Base-by-base conservation (phyloP, 2,888 invertebrate species). In the Drosophila anceps region DNA sequence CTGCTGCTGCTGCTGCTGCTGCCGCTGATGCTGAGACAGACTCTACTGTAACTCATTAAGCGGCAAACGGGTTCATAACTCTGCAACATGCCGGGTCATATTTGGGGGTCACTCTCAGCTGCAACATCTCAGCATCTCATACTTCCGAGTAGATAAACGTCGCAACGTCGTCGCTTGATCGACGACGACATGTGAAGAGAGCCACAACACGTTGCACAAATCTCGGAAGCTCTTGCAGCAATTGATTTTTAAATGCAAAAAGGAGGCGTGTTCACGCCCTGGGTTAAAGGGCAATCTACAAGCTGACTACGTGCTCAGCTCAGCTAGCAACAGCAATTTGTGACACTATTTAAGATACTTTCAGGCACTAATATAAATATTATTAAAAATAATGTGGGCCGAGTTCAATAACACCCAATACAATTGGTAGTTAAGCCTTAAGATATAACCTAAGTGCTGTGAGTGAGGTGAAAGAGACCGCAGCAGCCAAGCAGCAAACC, bases 61-160 rank as follows among this genome's bases (percentile, higher is more conserved):
- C 73, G 50, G 63, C 87, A 53, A 78, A 88, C 87, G 84, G 89
- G 87, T 90, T 87, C 90, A 87, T 87, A 90, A 87, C 78, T 86
- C 73, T 70, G 67, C 61, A 48, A 71, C 64, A 76, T 61, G 54
- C 50, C 55, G 62, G 77, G 75, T 75, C 76, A 75, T 29, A 20
- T n/a, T 20, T 29, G 71, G 59, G 64, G 74, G 84, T 67, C 67
- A 67, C 15, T 57, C 10, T 7, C 48, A 31, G 29, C 48, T 27
- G n/a, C 69, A 65, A 35, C 57, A 53, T 35, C 54, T 54, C 27
- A 39, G 43, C 70, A 55, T 54, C 54, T 29, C 37, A 33, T n/a
- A 44, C 84, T 84, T 81, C 87, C 83, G 84, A 82, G 70, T 82
- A 89, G 88, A 79, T 74, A 83, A 90, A 84, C 72, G 79, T 81